Percentiles rank a stretch among this genome's conserved stretches.
phyloP scores from a whole-genome alignment of 2,888 invertebrate genomes.

The Achlya flavicornis region DNA sequence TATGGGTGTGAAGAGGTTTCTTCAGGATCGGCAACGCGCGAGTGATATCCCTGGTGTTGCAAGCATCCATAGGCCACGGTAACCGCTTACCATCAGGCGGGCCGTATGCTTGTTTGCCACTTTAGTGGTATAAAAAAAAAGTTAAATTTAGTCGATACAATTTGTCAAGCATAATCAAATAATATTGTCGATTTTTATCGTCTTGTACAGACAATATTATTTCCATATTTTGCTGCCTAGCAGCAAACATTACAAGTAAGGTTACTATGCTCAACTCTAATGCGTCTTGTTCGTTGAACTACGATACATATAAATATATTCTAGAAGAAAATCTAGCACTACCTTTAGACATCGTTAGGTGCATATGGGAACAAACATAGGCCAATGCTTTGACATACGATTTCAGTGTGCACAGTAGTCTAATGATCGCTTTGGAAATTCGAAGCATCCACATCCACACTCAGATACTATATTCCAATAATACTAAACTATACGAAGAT shows the following conservation, averaged over 20 bases:
- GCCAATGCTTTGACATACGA: neutral
- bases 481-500: neutral
- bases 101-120: too few species aligned
- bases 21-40: too few species aligned
- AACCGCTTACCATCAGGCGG: too few species aligned
- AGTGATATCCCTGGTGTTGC: too few species aligned
- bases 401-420: neutral
- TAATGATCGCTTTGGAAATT: neutral
- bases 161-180: neutral
- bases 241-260: neutral
- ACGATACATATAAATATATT: neutral
- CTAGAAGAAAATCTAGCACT: neutral
- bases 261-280: neutral
- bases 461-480: too few species aligned
- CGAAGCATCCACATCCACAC: neutral
- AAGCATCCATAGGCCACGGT: too few species aligned
- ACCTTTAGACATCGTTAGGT: neutral
- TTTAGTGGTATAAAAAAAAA: too few species aligned
- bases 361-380: neutral
- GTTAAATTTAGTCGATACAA: neutral
- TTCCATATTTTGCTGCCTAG: neutral
- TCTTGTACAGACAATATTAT: neutral
- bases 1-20: too few species aligned
- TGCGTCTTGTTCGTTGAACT: neutral
- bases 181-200: neutral